Base-by-base conservation (phyloP, 2,113 vertebrate species). In the Sinocyclocheilus anshuiensis region DNA sequence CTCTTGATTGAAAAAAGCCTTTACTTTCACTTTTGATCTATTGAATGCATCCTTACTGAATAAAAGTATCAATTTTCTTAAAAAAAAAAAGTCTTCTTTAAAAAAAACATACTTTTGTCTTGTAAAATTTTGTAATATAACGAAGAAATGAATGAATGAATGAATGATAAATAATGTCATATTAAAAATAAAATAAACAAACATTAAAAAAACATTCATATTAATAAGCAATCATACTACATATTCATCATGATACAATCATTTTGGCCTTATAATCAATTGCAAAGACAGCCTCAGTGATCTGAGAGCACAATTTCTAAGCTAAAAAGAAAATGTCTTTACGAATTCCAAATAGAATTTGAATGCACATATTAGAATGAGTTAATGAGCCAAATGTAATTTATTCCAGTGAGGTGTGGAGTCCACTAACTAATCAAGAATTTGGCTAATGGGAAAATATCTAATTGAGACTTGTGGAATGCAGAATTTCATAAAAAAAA, bases 331-430 rank as follows among this genome's bases (percentile, higher is more conserved):
- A 33, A 63, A 18, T 10, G 22, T 36, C 55, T 26, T 42, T 11
- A 81, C 59, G 36, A 8, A 75, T 65, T 63, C 36, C 78, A 63
- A 81, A 48, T 65, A 65, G 36, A 81, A 63, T 81, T 11, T 18
- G 78, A 42, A 61, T 26, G n/a, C 26, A 67, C 24, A 29, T 81
- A 26, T 61, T 42, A 80, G 26, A 59, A 22, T 39, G 36, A 45
- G 78, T 45, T 81, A 81, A 81, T 81, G 78, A 81, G 78, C 36
- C 59, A 81, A 63, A 67, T 65, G 39, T 6, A 39, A 67, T 29
- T 81, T 29, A 48, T 20, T 81, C 36, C 78, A 81, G n/a, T 39
- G 26, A 79, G 53, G 20, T 79, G 53, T 42, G 16, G 33, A n/a
- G 42, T 76, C 42, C 74, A 76, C 74, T 50, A 63, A 65, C 59